Evolutionary conservation across 2,797 vertebrate species (phyloP), one percentile per base, ranked within the genome.

Genomic region (Anabas testudineus): DNA sequence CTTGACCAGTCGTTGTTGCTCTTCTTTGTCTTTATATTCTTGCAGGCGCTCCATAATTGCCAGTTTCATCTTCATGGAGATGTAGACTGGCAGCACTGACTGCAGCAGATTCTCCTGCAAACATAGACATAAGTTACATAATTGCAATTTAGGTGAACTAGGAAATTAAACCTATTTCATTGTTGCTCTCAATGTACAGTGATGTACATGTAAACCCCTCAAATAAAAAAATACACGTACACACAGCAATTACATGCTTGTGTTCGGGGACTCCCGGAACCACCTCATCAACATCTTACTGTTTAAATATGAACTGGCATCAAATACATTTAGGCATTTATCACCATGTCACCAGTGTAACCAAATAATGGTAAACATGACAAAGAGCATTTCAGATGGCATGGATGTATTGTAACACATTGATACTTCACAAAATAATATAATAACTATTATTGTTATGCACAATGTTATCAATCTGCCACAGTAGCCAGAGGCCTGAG

Each of bases 51-150:
- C 98, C 68, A 99, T 97, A 90, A 99, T 99, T 51, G 97, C 92
- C 80, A 99, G 86, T 87, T 99, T 99, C 97, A 99, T 99, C 93
- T 97, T 97, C 98, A 99, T 98, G 74, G 98, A 99, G 73, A 99
- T 99, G 83, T 99, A 97, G 57, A 97, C 97, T 0, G 98, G 98
- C 49, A 99, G 90, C 68, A 99, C 97, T 0, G 98, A 99, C 74
- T 99, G 95, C 81, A 99, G 90, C 83, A 99, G 93, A 84, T 95
- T 99, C 92, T 99, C 98, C 98, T 99, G 82, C 59, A 84, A 68
- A 67, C 22, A 63, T 47, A 62, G 48, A 72, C 43, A 70, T 7
- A 56, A 54, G 53, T 73, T 67, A 73, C n/a, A 37, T 67, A 70
- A 77, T 32, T 47, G 49, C 45, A 64, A 76, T 74, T 57, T 57